These are phyloP conservation scores for Heliconius charithonia DNA, from an alignment of 2,888 invertebrate species.

Conservation along the genomic window DNA sequence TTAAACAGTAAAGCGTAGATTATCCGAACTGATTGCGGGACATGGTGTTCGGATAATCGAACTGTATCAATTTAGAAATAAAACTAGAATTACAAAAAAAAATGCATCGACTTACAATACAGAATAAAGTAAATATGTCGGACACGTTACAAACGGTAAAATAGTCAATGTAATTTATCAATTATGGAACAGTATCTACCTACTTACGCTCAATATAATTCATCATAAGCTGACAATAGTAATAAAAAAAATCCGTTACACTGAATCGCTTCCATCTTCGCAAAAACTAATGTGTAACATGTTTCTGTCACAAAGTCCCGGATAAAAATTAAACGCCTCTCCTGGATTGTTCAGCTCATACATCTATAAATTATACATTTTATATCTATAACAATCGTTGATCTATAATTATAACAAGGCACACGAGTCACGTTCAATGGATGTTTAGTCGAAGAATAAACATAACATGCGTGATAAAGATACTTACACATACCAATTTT, in stretches of 20 bases:
- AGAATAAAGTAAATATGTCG: slow-evolving; percentile 17
- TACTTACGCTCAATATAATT: slow-evolving; percentile 49
- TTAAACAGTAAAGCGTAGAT: neutral
- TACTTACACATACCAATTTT: slow-evolving; percentile 37
- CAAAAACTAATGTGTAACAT: slow-evolving; percentile 71
- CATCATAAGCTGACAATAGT: slow-evolving; percentile 54
- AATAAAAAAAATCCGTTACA: slow-evolving; percentile 61
- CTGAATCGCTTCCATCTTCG: slow-evolving; percentile 57
- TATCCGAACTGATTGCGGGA: neutral
- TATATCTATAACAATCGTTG: slow-evolving; percentile 78
- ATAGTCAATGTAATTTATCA: slow-evolving; percentile 48
- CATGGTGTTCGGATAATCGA: neutral
- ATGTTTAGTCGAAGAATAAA: slow-evolving; percentile 56
- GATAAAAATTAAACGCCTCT: slow-evolving; percentile 64
- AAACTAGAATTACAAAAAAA: too few species aligned
- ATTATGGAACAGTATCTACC: slow-evolving; percentile 46
- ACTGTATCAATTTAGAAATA: neutral
- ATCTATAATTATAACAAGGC: slow-evolving; percentile 82
- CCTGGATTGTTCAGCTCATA: slow-evolving; percentile 66
- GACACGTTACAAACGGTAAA: slow-evolving; percentile 19
- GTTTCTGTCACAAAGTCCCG: slow-evolving; percentile 56
- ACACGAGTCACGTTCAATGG: slow-evolving; percentile 71
- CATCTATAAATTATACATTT: slow-evolving; percentile 78
- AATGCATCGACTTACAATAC: neutral
- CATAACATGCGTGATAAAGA: slow-evolving; percentile 51